Percentiles rank a stretch among this genome's conserved stretches.
Evolutionary conservation across 2,113 vertebrate genomes (phyloP).

Genomic region (human (Homo sapiens)): DNA sequence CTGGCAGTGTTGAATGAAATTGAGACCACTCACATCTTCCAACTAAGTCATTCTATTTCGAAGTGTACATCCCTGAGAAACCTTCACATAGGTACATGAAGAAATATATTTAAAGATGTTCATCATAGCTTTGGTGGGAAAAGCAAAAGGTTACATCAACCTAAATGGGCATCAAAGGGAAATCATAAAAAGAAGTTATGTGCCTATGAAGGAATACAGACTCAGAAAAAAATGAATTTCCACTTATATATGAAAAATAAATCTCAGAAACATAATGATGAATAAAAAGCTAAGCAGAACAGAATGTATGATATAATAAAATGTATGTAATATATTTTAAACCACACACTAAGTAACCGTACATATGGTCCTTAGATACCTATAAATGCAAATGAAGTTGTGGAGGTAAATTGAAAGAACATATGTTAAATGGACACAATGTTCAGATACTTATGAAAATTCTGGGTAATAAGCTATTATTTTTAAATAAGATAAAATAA

Average conservation of each 20-base stretch:
- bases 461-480: background rate
- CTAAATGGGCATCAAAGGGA: background rate
- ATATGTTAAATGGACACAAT: background rate
- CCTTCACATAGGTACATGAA: background rate
- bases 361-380: background rate
- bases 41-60: background rate
- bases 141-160: background rate
- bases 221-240: background rate
- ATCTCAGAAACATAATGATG: background rate
- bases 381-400: background rate
- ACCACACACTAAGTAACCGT: background rate
- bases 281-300: background rate
- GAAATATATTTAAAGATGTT: background rate
- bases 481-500: background rate
- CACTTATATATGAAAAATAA: background rate
- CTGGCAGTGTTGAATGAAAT: background rate
- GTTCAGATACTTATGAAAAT: constrained; percentile 12
- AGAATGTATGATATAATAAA: background rate
- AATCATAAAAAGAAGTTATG: background rate
- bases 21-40: background rate
- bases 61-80: background rate
- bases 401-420: background rate
- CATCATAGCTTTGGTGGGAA: background rate
- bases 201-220: background rate
- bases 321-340: background rate